Conservation (phyloP, 2,797 vertebrate species). For the Carcharodon carcharias region DNA sequence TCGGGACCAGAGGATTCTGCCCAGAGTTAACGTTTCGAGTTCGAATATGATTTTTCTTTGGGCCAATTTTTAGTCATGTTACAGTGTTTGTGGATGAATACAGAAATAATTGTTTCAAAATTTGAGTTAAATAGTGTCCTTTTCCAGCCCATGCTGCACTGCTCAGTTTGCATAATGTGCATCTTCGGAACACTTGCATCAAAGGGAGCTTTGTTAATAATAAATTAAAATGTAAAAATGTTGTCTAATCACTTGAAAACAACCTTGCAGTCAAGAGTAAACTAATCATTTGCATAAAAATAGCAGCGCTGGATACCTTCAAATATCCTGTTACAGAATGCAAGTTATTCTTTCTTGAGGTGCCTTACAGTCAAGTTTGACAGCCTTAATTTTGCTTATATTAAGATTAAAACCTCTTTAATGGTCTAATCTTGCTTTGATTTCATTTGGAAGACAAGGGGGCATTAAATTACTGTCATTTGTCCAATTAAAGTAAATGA, state of each 20-base stretch:
- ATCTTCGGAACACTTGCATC: background rate
- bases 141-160: background rate
- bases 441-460: conserved; percentile 44
- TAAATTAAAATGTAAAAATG: background rate
- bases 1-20: no score
- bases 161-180: background rate
- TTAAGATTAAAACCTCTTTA: background rate
- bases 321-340: background rate
- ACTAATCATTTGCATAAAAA: background rate
- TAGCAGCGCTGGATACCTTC: background rate
- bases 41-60: no score
- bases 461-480: conserved; percentile 45
- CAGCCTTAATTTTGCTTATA: background rate
- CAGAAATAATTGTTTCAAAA: background rate
- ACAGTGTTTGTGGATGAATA: background rate
- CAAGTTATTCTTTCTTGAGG: background rate
- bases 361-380: background rate
- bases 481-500: conserved; percentile 48
- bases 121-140: background rate
- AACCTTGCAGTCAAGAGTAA: background rate
- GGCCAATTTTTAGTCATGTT: no score
- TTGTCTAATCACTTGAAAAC: background rate
- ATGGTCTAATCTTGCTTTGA: conserved; percentile 24
- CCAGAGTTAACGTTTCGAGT: no score
- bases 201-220: background rate